phyloP scores from a whole-genome alignment of 2,888 invertebrate species.

The Meteorus cinctellus region DNA sequence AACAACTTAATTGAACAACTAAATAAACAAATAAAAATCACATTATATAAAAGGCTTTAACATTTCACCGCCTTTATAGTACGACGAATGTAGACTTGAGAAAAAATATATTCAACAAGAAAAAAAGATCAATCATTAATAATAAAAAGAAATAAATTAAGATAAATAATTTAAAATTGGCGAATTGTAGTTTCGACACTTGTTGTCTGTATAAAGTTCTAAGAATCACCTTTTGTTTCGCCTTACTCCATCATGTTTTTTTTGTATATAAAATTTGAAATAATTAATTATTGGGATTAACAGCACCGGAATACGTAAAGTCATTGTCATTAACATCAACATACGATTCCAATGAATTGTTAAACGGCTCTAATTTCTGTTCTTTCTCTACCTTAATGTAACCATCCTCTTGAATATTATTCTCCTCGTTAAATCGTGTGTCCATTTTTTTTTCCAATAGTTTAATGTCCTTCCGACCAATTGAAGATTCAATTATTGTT shows the following conservation, averaged over 20 bases:
- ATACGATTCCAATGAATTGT: slow-evolving; percentile 48
- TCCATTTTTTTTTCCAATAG: slow-evolving; percentile 64
- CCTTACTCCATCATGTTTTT: neutral
- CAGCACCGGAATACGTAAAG: slow-evolving; percentile 11
- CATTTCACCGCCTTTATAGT: neutral
- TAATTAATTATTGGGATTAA: slow-evolving; percentile 14
- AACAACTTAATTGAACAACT: neutral
- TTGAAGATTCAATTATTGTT: slow-evolving; percentile 14
- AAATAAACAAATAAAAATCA: neutral
- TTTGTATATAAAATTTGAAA: neutral
- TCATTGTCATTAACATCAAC: slow-evolving; percentile 35
- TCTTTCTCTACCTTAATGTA: slow-evolving; percentile 58
- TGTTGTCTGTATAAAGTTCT: neutral
- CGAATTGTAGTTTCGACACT: neutral
- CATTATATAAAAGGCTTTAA: neutral
- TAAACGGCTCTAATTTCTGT: slow-evolving; percentile 46
- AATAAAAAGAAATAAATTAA: neutral
- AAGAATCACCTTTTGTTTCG: neutral
- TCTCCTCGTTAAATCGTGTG: slow-evolving; percentile 56
- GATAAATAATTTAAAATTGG: neutral
- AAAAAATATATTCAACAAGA: neutral
- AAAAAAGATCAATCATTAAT: neutral
- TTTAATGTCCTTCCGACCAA: slow-evolving; percentile 63
- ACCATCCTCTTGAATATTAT: slow-evolving; percentile 50
- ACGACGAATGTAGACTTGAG: neutral